Conservation (phyloP, 2,888 invertebrate genomes). For the Scaptomyza parva region DNA sequence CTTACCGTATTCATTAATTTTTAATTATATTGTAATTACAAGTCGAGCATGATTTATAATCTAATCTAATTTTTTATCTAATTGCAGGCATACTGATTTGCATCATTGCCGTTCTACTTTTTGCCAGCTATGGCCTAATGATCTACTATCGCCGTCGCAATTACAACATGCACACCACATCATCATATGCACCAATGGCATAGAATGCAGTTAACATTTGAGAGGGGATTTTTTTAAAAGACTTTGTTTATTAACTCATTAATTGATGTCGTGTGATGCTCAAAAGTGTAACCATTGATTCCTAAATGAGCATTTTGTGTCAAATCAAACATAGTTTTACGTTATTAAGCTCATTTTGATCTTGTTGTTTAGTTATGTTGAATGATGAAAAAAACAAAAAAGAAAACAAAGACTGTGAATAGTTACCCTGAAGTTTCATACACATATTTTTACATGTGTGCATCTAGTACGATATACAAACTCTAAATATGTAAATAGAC, state of each 20-base stretch:
- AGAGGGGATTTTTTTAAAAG: constrained; percentile 11
- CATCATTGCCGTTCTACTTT: constrained; percentile 75
- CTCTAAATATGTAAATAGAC: constrained; percentile 31
- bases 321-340: constrained; percentile 24
- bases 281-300: background rate
- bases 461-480: constrained; percentile 18
- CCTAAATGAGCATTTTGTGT: background rate
- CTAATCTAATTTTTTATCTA: constrained; percentile 1
- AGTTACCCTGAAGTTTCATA: constrained; percentile 66
- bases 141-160: constrained; percentile 81
- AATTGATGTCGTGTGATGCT: constrained; percentile 10
- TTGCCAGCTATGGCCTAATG: constrained; percentile 78
- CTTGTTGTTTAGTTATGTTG: constrained; percentile 30
- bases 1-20: background rate
- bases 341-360: constrained; percentile 7
- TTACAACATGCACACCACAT: constrained; percentile 74
- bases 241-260: constrained; percentile 18
- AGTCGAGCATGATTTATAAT: constrained; percentile 3
- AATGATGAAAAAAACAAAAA: constrained; percentile 55
- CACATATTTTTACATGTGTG: constrained; percentile 28
- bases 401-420: constrained; percentile 67
- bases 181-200: constrained; percentile 81
- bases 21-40: background rate
- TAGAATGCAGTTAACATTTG: constrained; percentile 44
- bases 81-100: constrained; percentile 76